These are phyloP conservation scores for Phataginus tricuspis DNA, from an alignment of 2,797 vertebrate genomes.

Conservation along the genomic window DNA sequence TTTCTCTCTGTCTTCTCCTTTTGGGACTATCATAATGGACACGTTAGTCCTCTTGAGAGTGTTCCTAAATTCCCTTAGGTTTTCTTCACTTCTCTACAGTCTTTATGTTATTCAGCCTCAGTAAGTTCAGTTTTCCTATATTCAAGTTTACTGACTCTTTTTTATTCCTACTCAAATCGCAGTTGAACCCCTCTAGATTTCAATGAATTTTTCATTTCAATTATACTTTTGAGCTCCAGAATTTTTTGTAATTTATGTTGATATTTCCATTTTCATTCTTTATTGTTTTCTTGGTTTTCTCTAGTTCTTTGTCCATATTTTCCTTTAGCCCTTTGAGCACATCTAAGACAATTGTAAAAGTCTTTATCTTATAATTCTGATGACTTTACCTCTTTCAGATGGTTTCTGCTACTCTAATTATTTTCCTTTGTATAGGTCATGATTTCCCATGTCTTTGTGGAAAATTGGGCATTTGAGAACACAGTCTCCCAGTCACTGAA, in stretches of 20 bases:
- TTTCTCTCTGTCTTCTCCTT: not conserved
- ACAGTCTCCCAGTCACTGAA: not conserved
- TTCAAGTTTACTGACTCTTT: not conserved
- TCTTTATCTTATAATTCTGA: not conserved
- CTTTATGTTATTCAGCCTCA: not conserved
- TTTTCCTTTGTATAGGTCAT: not conserved
- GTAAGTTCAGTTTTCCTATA: not conserved
- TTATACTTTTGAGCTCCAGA: not conserved
- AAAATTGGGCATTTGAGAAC: slow-evolving; percentile 1
- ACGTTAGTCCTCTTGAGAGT: not conserved
- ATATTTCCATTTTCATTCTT: not conserved
- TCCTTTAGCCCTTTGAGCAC: not conserved
- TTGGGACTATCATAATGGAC: not conserved
- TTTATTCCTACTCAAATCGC: not conserved
- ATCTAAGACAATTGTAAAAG: not conserved
- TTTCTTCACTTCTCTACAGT: not conserved
- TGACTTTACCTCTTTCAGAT: not conserved
- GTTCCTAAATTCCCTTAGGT: not conserved
- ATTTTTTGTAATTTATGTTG: not conserved
- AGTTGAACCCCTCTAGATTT: not conserved
- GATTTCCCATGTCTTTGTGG: not conserved
- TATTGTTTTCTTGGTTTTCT: not conserved
- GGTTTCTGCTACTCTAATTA: not conserved
- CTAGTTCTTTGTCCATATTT: not conserved
- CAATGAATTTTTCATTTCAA: not conserved